Percentiles rank a stretch among this genome's conserved stretches.
Evolutionary conservation across 2,797 vertebrate species (phyloP).

Genomic region (Sebastes melanostomus): DNA sequence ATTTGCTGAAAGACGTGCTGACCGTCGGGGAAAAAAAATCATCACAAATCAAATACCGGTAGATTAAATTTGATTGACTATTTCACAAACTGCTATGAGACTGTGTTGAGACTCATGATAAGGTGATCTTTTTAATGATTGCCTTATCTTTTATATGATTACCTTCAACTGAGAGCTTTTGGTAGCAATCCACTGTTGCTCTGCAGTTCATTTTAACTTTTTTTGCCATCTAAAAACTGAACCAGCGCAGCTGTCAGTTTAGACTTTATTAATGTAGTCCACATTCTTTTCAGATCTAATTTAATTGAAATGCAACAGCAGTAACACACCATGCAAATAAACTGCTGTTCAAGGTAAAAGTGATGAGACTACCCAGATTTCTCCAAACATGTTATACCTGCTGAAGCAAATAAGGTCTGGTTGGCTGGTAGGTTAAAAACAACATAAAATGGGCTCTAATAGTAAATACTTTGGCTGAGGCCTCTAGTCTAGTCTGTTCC

Average conservation of each 20-base stretch:
- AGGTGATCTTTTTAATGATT: not conserved
- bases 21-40: too few relatives aligned
- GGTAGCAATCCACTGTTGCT: not conserved
- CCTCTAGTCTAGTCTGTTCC: not conserved
- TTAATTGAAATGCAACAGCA: not conserved
- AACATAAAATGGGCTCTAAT: not conserved
- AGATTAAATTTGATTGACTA: too few relatives aligned
- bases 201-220: not conserved
- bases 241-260: not conserved
- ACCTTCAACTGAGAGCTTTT: not conserved
- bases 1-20: too few relatives aligned
- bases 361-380: not conserved
- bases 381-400: not conserved
- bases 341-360: not conserved
- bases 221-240: not conserved
- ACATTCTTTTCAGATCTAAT: not conserved
- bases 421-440: not conserved
- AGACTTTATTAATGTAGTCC: not conserved
- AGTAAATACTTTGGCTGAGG: not conserved
- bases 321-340: not conserved
- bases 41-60: too few relatives aligned
- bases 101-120: rapidly evolving
- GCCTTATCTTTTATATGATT: not conserved
- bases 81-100: too few relatives aligned
- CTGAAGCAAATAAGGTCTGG: not conserved